Conservation (phyloP, 2,888 invertebrate genomes). For the Gisinianus flammeolus region DNA sequence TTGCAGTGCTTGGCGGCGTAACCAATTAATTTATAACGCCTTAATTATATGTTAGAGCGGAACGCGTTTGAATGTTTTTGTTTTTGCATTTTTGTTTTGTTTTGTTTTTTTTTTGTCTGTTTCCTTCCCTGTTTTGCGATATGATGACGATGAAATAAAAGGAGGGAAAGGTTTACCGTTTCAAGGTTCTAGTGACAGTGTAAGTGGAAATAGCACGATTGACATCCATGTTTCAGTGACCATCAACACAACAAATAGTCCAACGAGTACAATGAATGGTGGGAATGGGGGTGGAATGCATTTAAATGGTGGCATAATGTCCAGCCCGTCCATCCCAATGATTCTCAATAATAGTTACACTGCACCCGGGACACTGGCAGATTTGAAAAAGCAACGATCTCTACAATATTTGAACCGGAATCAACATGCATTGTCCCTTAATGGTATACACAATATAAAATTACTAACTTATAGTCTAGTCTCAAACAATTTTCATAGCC, state of each 20-base stretch:
- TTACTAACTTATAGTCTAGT: background rate
- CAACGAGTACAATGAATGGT: slow-evolving; percentile 35
- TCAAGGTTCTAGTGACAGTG: slow-evolving; percentile 55
- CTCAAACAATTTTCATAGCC: too few relatives aligned
- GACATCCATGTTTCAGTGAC: slow-evolving; percentile 83
- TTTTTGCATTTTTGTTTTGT: slow-evolving; percentile 9
- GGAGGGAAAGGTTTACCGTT: slow-evolving; percentile 51
- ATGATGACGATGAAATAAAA: slow-evolving; percentile 5
- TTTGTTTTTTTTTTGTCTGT: slow-evolving; percentile 17
- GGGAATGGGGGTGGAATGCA: slow-evolving; percentile 5
- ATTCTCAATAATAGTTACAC: slow-evolving; percentile 48
- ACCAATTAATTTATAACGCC: too few relatives aligned
- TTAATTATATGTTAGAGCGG: background rate
- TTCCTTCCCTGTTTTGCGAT: background rate
- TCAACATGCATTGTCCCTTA: slow-evolving; percentile 33
- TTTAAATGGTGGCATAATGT: slow-evolving; percentile 5
- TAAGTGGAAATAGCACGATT: slow-evolving; percentile 75
- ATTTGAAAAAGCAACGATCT: slow-evolving; percentile 89
- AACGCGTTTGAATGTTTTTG: slow-evolving; percentile 8
- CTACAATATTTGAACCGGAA: slow-evolving; percentile 60
- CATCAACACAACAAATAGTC: slow-evolving; percentile 68
- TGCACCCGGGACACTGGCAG: slow-evolving; percentile 76
- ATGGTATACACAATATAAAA: slow-evolving; percentile 35
- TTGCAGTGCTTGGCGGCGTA: too few relatives aligned
- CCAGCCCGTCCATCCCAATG: slow-evolving; percentile 38